Base-by-base conservation (phyloP, 1,140 invertebrate species). In the Colletes gigas region DNA sequence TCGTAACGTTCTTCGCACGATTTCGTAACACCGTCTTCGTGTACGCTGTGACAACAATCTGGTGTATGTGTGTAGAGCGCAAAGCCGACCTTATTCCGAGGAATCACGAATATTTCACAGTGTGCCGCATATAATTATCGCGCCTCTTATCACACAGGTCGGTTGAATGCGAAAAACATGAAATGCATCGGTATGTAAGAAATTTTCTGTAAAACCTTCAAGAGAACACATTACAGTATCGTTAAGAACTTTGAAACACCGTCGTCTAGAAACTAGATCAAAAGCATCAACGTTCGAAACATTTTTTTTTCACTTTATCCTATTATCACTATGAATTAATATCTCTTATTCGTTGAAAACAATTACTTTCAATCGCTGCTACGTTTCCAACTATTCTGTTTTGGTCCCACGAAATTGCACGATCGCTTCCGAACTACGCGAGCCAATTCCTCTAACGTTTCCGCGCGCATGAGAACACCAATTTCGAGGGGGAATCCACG, bases 341-440 rank as follows among this genome's bases (percentile, higher is more conserved):
- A 30, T 54, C 52, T 44, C 6, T n/a, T 14, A 10, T 75, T 65
- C 41, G 50, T 69, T 55, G 10, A 70, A 47, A 80, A 82, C 62
- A 70, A 39, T 78, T 77, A 80, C 62, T 82, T 79, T 78, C 77
- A 52, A 85, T 55, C 74, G 75, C 66, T 77, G 62, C n/a, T 77
- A 59, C 17, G 5, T 59, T 69, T 70, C 21, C n/a, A 7, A 63
- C 19, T 55, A 19, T 52, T 70, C 68, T 77, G 10, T 80, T 50
- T 91, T 91, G 89, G 89, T 90, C 90, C 90, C 89, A 87, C 87
- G 78, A 90, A 90, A 88, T 90, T 88, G 82, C 81, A 88, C 82
- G 86, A 89, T 89, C 70, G 80, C 65, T 47, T 44, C n/a, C 14
- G 14, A 75, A 41, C 30, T 63, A 77, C 14, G 14, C 60, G 60